Base-by-base conservation (phyloP, 2,888 invertebrate species). In the Arge pagana region DNA sequence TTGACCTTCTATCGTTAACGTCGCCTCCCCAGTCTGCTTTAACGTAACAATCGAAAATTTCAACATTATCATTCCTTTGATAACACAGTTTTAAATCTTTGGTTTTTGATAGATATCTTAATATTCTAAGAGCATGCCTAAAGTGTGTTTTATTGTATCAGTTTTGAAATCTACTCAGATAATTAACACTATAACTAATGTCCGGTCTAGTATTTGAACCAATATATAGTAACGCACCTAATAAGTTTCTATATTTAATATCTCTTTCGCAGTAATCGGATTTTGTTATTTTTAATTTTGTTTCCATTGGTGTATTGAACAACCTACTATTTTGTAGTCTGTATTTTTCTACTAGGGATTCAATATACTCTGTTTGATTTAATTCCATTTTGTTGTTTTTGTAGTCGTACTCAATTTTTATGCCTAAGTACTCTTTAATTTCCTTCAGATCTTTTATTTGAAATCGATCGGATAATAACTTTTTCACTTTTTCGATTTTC, bases 341-440 rank as follows among this genome's bases (percentile, higher is more conserved):
- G 50, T 64, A 65, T 40, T 56, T 56, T 7, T 18, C 33, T 7
- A 37, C 31, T 35, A 57, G 40, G 3, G 53, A 55, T 31, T 54
- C 53, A 30, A 57, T 61, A 50, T 63, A 68, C 18, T 59, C 50
- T 49, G 60, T 62, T 45, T 66, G 43, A 60, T 65, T 64, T 42
- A 72, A 51, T 15, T 60, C 64, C 55, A 71, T 53, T 40, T 39
- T 58, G 16, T 42, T 48, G 28, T 57, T 42, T 16, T 45, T 13
- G 7, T 41, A 55, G 57, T 68, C 39, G 53, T 59, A 60, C 57
- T 70, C 62, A 28, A 71, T 66, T 54, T 72, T 60, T 43, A 71
- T 71, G 1, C 70, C 70, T 58, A 72, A 53, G 42, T 70, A 69
- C n/a, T 23, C 66, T 57, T 62, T 65, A 42, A 67, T 43, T 65